Evolutionary conservation across 2,797 vertebrate genomes (phyloP), one percentile per base, ranked within the genome.

Genomic region (Meriones psammophilus): DNA sequence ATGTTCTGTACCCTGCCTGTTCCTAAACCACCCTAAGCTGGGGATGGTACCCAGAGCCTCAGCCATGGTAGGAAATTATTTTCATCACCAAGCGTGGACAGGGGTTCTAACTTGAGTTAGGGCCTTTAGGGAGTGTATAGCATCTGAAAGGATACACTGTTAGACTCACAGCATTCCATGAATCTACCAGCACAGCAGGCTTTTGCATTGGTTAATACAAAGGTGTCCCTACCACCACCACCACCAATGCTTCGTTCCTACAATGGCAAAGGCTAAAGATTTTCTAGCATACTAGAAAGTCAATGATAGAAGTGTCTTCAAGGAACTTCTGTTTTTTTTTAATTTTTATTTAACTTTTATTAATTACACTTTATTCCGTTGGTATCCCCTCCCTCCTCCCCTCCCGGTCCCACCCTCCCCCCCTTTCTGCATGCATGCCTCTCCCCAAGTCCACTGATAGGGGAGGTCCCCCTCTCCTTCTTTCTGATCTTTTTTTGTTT

Each of bases 141-240:
- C 10, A 93, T 39, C 73, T 79, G 76, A 94, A 91, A 89, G 39
- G 68, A 66, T 89, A 86, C 66, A 50, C 46, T 91, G 83, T 94
- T 60, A 81, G 36, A 79, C 36, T 86, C 15, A 78, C 83, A 94
- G 56, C 14, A 66, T 30, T 87, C 54, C 36, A 56, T 85, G 62
- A 93, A 12, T 50, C 68, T 54, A 94, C 8, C 26, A 92, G 76
- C 50, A 77, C 79, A 92, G 50, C 62, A 78, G 13, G 88, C 46
- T 88, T 91, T 17, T 95, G 12, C 30, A 83, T 30, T 73, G 42
- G 17, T 91, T 83, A 81, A 87, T 60, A 39, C 71, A 84, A 28
- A n/a, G 26, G 9, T 58, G 8, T 17, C 13, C 56, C 56, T 10
- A 58, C 13, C 56, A 50, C 46, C 46, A 50, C 7, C 46, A 50